Conservation (phyloP, 1,140 invertebrate species). For the Drosophila bocki region DNA sequence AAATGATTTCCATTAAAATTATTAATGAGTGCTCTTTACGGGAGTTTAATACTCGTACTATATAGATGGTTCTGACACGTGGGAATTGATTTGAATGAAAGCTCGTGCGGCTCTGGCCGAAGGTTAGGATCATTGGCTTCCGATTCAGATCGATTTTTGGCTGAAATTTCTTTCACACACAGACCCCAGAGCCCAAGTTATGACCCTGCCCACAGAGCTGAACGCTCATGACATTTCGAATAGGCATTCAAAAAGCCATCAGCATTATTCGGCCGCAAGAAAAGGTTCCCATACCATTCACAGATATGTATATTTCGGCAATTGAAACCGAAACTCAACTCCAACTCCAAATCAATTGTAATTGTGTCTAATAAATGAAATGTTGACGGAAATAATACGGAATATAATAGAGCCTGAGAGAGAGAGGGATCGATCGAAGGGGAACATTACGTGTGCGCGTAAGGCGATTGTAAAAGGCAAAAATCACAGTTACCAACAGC, state of each 20-base stretch:
- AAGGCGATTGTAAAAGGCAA: constrained; percentile 70
- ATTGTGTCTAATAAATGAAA: constrained; percentile 78
- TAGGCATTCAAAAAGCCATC: constrained; percentile 71
- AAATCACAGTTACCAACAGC: constrained; percentile 60
- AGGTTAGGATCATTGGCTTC: constrained; percentile 38
- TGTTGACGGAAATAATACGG: constrained; percentile 74
- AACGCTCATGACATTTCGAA: constrained; percentile 73
- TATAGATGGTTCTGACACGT: constrained; percentile 21
- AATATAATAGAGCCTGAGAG: constrained; percentile 1
- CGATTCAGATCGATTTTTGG: constrained; percentile 29
- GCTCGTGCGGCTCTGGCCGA: neutral
- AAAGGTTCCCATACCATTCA: constrained; percentile 62
- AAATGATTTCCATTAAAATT: constrained; percentile 33
- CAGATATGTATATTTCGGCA: constrained; percentile 56
- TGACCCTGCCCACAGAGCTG: constrained; percentile 54
- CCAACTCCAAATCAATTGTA: constrained; percentile 69
- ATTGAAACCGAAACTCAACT: constrained; percentile 64
- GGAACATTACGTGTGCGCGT: constrained; percentile 58
- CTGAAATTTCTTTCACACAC: constrained; percentile 41
- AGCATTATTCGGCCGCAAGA: constrained; percentile 30
- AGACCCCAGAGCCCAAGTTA: constrained; percentile 11
- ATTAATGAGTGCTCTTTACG: constrained; percentile 15
- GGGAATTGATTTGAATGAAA: constrained; percentile 15
- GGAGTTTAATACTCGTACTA: constrained; percentile 6
- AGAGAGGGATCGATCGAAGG: neutral